A percentile compares a stretch with the other conserved stretches of the same genome.
phyloP scores from a whole-genome alignment of 2,888 invertebrate genomes.

The Lasius fuliginosus region DNA sequence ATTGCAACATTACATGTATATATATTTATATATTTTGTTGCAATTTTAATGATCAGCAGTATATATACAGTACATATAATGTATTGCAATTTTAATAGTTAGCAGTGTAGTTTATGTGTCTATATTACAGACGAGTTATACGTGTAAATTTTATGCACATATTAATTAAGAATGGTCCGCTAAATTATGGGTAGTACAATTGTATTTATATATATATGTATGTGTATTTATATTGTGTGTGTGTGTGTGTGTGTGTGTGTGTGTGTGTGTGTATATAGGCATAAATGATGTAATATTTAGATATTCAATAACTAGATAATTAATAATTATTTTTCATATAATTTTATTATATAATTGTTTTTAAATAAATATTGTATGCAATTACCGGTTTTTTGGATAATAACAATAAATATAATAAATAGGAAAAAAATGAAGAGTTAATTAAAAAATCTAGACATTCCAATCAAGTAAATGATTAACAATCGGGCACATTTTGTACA shows the following conservation, averaged over 20 bases:
- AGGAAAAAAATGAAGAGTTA: not conserved
- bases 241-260: no score
- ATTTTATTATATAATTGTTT: not conserved
- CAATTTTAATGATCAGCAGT: no score
- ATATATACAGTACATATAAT: no score
- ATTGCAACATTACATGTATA: no score
- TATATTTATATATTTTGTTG: not conserved
- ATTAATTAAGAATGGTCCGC: not conserved
- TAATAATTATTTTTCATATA: not conserved
- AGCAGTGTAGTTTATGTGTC: not conserved
- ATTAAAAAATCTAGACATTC: not conserved
- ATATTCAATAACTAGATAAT: not conserved
- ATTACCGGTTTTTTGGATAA: not conserved
- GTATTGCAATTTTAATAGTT: no score
- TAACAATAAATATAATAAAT: not conserved
- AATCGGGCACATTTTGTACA: conserved; percentile 9
- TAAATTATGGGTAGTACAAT: not conserved
- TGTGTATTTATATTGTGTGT: no score
- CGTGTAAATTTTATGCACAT: not conserved
- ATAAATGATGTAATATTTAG: not conserved
- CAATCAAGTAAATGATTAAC: not conserved
- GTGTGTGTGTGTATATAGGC: no score
- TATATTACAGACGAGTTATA: no score
- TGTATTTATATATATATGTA: not conserved
- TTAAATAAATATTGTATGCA: not conserved